Base-by-base conservation (phyloP, 2,113 vertebrate genomes). In the Puma concolor region DNA sequence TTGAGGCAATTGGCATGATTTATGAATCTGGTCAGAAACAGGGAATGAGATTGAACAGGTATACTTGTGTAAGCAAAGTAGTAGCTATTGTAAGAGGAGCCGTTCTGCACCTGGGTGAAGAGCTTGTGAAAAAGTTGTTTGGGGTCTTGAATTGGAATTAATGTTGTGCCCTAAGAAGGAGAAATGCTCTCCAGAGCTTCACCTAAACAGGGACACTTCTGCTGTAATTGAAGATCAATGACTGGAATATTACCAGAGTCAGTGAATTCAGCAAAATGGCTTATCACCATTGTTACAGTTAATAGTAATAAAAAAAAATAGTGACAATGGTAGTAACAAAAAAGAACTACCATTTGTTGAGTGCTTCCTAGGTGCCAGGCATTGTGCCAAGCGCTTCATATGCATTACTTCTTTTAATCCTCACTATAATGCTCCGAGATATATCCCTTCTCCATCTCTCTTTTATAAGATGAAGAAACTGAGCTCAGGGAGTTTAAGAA, bases 121-220 rank as follows among this genome's bases (percentile, higher is more conserved):
- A 88, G 33, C 67, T 84, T 74, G 2, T 74, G 54, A 72, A 83
- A 36, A 92, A 71, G 29, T 63, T 87, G 67, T 63, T 63, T 21
- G 31, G 16, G 19, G n/a, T 84, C 69, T 96, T 83, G n/a, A 54
- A 67, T 74, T 96, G 25, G 41, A 88, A 80, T 91, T 80, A 76
- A n/a, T 44, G 2, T 44, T 36, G n/a, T 90, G 44, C 38, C 63
- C n/a, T 81, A 57, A 60, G 60, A 81, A 77, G 29, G 16, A 36
- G 36, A 66, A 27, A 5, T 63, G 33, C 19, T 69, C 50, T 83
- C 52, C 17, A 44, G 76, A 63, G 48, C 41, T 27, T 91, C 10
- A n/a, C 25, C 74, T 91, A 77, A 54, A 88, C 83, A 77, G 44
- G 36, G 64, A 84, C 74, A 54, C 36, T 77, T 77, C 25, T 50